A percentile compares a stretch with the other conserved stretches of the same genome.
These are phyloP conservation scores for Yoshiicerus persimilis DNA, from an alignment of 1,140 invertebrate species.

Conservation along the genomic window DNA sequence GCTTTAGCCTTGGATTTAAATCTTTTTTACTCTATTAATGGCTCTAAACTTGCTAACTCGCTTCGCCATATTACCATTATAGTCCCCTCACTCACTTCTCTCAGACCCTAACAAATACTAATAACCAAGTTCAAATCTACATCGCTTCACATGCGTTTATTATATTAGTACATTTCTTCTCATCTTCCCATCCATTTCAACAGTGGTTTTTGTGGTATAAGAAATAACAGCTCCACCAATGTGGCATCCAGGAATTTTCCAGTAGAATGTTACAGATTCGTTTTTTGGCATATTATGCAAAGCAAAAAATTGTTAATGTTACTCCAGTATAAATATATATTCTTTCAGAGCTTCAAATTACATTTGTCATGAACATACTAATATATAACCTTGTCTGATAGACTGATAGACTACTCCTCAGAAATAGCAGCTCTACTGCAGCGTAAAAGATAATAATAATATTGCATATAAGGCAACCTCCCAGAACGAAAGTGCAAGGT, in stretches of 20 bases:
- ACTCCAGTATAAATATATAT: background rate
- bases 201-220: no score
- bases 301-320: no score
- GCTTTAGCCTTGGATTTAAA: background rate
- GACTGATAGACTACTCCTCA: background rate
- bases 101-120: background rate
- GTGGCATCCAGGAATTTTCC: no score
- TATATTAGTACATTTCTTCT: background rate
- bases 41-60: background rate
- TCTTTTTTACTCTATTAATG: slow-evolving; percentile 5
- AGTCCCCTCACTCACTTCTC: background rate
- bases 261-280: no score
- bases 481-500: background rate
- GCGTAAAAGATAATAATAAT: background rate
- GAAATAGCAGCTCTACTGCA: background rate
- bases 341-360: background rate
- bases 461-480: background rate
- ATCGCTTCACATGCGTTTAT: background rate
- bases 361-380: background rate
- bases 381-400: background rate
- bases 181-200: no score
- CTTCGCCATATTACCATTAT: background rate
- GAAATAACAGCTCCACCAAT: no score
- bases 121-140: background rate
- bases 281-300: no score